phyloP scores from a whole-genome alignment of 2,797 vertebrate species.

The Lateolabrax maculatus region DNA sequence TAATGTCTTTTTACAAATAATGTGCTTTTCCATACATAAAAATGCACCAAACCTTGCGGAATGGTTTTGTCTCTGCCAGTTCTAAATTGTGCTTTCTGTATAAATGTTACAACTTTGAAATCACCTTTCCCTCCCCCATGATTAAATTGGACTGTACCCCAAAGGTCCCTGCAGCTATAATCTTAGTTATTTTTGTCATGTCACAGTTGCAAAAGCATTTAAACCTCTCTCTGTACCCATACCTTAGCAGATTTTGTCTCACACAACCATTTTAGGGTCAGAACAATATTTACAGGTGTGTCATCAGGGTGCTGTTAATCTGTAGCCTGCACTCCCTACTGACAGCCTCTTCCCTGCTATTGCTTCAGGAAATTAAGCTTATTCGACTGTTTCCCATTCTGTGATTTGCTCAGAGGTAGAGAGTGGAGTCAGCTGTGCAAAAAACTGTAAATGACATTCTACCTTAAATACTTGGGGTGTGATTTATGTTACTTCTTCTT shows the following conservation, averaged over 20 bases:
- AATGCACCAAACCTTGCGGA: constrained; percentile 1
- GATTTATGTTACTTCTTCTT: constrained; percentile 15
- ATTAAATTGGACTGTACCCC: constrained; percentile 10
- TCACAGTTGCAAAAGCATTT: constrained; percentile 34
- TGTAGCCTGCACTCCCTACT: constrained; percentile 23
- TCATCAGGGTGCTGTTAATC: constrained; percentile 42
- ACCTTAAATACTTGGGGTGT: constrained; percentile 26
- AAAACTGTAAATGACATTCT: constrained; percentile 32
- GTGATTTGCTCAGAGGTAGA: constrained; percentile 27
- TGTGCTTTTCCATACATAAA: constrained; percentile 4
- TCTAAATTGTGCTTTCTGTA: neutral
- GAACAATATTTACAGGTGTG: constrained; percentile 50
- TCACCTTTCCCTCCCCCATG: neutral
- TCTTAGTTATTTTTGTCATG: constrained; percentile 31
- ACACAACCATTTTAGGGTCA: constrained; percentile 20
- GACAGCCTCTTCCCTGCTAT: constrained; percentile 23
- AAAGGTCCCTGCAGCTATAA: constrained; percentile 16
- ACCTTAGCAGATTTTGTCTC: constrained; percentile 8
- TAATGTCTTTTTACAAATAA: constrained; percentile 1
- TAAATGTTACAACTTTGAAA: constrained; percentile 20
- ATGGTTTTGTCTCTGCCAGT: neutral
- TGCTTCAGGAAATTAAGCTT: constrained; percentile 48
- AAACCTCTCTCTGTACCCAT: constrained; percentile 11
- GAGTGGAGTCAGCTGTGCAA: constrained; percentile 22
- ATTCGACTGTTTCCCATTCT: constrained; percentile 38